These are phyloP conservation scores for Hucho hucho DNA, from an alignment of 2,113 vertebrate species.

Conservation along the genomic window DNA sequence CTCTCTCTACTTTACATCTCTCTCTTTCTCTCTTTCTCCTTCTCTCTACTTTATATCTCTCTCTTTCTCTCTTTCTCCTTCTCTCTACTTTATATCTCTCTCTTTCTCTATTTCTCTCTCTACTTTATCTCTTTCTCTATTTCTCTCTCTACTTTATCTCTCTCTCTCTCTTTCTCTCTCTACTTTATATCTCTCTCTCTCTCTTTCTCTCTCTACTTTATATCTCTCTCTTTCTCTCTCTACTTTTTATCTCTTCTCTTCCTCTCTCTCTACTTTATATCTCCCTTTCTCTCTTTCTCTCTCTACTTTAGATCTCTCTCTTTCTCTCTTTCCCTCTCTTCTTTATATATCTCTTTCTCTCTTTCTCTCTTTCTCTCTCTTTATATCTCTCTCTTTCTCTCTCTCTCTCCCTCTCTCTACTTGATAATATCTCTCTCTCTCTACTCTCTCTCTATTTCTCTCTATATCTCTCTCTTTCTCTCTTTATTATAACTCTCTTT, in stretches of 20 bases:
- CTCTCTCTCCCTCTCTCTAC: neutral
- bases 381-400: neutral
- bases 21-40: too few species aligned
- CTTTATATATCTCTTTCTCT: neutral
- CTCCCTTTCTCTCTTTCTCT: neutral
- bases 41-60: too few species aligned
- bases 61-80: neutral
- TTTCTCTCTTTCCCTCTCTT: too few species aligned
- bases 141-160: too few species aligned
- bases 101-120: too few species aligned
- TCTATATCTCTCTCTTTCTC: neutral
- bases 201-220: too few species aligned
- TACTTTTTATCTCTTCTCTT: slow-evolving; percentile 3
- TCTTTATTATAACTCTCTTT: slow-evolving; percentile 1
- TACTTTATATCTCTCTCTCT: too few species aligned
- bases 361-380: neutral
- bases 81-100: neutral
- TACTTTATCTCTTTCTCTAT: too few species aligned
- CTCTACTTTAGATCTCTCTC: too few species aligned
- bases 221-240: slow-evolving; percentile 1
- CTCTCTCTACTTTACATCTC: neutral
- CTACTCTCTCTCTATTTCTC: too few species aligned
- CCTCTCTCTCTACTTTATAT: too few species aligned
- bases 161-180: too few species aligned
- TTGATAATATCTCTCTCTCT: neutral